Percentiles rank a stretch among this genome's conserved stretches.
These are phyloP conservation scores for Neosilurus mollespiculum DNA, from an alignment of 2,797 vertebrate genomes.

Conservation along the genomic window DNA sequence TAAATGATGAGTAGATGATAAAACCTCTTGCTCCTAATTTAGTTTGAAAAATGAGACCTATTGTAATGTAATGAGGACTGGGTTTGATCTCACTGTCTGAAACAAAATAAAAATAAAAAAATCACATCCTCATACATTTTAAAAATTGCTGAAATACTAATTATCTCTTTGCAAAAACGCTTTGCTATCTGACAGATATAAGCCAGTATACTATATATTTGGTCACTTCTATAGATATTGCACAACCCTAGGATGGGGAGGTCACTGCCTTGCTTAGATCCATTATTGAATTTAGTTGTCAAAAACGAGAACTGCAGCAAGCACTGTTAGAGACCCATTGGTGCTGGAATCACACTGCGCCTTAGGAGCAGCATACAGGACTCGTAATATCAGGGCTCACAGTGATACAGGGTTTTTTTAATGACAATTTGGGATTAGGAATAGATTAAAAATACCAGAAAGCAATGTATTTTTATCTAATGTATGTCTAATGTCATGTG, in stretches of 20 bases:
- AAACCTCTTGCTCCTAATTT: not conserved
- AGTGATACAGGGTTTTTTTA: not conserved
- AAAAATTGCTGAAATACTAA: not conserved
- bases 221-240: not conserved
- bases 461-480: not conserved
- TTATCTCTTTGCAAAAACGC: not conserved
- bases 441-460: not conserved
- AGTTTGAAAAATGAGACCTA: not conserved
- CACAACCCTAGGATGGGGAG: not conserved
- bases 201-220: not conserved
- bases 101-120: not conserved
- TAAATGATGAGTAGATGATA: not conserved
- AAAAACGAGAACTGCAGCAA: not conserved
- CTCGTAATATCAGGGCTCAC: not conserved
- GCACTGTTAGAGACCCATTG: not conserved
- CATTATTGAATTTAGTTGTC: not conserved
- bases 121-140: not conserved
- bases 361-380: not conserved
- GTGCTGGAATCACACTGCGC: not conserved
- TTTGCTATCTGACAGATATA: not conserved
- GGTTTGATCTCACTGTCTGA: not conserved
- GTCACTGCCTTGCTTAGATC: not conserved
- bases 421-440: not conserved
- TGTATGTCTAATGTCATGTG: no score
- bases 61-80: not conserved